Base-by-base conservation (phyloP, 2,888 invertebrate species). In the Cephus pygmeus region DNA sequence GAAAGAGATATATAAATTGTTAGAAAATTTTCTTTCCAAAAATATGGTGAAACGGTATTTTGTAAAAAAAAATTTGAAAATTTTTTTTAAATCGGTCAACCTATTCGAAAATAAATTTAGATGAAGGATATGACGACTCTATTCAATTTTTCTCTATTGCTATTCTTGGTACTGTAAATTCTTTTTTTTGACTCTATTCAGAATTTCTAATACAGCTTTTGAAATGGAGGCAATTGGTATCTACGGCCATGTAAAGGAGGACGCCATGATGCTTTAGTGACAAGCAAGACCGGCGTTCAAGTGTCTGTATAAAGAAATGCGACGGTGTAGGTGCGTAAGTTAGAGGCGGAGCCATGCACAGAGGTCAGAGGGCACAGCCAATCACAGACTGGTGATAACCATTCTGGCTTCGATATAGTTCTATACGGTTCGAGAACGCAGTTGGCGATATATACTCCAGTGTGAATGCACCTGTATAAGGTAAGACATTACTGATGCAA, bases 281-380 rank as follows among this genome's bases (percentile, higher is more conserved):
- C 76, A 73, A 79, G 73, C 36, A 76, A 31, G 73, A 33, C 9
- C 12, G 34, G 15, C 73, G 36, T 73, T 40, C 34, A 75, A 71
- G 71, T 78, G 40, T 34, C 15, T 36, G 76, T 77, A 80, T 34
- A 3, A 77, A 81, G 80, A 81, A 80, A 79, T 77, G 82, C 83
- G 77, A 81, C 81, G 83, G 84, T 84, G 84, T 83, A 81, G 83
- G 80, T 84, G 83, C 86, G 87, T 84, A 88, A 87, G 83, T 85
- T 84, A 88, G 87, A 89, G 89, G 89, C 88, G 89, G 89, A 87
- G 89, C 87, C 77, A 84, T 79, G 76, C 83, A 84, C 84, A 80
- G 85, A 85, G 89, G 88, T 89, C 87, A 89, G 84, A 89, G 89
- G 88, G 84, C 87, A 87, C 81, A 85, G 83, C 89, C 89, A 89